Percentiles rank a stretch among this genome's conserved stretches.
phyloP scores from a whole-genome alignment of 2,888 invertebrate species.

The Eupeodes latifasciatus region DNA sequence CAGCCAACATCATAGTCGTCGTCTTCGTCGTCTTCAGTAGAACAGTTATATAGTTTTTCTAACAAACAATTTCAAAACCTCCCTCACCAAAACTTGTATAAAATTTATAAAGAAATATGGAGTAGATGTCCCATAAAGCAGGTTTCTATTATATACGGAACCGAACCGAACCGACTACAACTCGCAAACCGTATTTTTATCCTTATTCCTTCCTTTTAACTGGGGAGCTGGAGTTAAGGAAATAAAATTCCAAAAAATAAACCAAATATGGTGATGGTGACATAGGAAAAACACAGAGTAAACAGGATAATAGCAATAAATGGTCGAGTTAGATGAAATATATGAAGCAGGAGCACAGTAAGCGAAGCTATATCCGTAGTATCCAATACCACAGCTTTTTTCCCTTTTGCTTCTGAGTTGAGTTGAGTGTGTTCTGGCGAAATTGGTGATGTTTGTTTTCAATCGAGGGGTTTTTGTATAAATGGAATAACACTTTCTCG shows the following conservation, averaged over 20 bases:
- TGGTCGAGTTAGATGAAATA: slow-evolving; percentile 72
- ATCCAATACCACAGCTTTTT: not conserved
- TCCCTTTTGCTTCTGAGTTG: slow-evolving; percentile 33
- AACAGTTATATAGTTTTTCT: not conserved
- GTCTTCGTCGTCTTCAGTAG: slow-evolving; percentile 21
- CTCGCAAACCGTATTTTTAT: slow-evolving; percentile 33
- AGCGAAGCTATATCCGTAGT: slow-evolving; percentile 14
- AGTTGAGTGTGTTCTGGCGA: slow-evolving; percentile 3
- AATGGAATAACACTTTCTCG: slow-evolving; percentile 69
- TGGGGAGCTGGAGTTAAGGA: slow-evolving; percentile 36
- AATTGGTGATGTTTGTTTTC: slow-evolving; percentile 52
- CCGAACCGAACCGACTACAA: not conserved
- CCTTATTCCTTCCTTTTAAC: not conserved
- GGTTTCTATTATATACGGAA: not conserved
- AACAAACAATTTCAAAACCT: not conserved
- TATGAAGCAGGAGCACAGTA: slow-evolving; percentile 40
- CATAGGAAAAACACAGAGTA: slow-evolving; percentile 80
- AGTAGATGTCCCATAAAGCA: slow-evolving; percentile 30
- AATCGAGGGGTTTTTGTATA: slow-evolving; percentile 48
- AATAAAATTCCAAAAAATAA: slow-evolving; percentile 70
- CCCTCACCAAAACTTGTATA: not conserved
- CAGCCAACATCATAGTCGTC: slow-evolving; percentile 41
- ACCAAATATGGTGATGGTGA: slow-evolving; percentile 76
- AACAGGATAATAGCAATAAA: slow-evolving; percentile 83
- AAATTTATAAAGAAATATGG: not conserved